Base-by-base conservation (phyloP, 2,888 invertebrate genomes). In the Anoncus sp. region DNA sequence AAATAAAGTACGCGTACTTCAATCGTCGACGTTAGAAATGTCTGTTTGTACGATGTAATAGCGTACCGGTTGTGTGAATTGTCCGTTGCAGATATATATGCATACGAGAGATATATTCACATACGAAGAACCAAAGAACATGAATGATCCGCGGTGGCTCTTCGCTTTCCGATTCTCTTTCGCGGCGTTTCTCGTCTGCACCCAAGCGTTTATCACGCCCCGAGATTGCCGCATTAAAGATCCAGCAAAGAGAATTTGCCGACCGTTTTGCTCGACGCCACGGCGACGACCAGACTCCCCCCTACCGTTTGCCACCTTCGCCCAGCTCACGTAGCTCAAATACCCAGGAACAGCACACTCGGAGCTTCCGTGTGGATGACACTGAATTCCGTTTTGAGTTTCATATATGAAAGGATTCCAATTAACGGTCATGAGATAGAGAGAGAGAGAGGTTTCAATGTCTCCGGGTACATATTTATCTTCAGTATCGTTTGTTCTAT, bases 191-290 rank as follows among this genome's bases (percentile, higher is more conserved):
- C 85, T 86, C 86, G 88, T 88, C 89, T 88, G 88, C 84, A 69
- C 82, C n/a, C 84, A 84, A 87, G 87, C 88, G 75, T 90, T 91
- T 90, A 91, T 91, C 90, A 90, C 91, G 88, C 91, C 89, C 89
- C 85, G 82, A 89, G 90, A 90, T 91, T 90, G 90, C 87, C 85
- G 85, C 90, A 91, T 91, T 90, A 90, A 91, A 89, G 89, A 89
- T 90, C 89, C 89, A 90, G 88, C 88, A 91, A 90, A 90, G 90
- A 84, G 90, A 89, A 89, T 89, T 83, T 84, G 71, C 75, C 75
- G 74, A 79, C 76, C 62, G 77, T 63, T n/a, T n/a, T 38, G 24
- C 53, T 57, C 55, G 66, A 35, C 57, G 40, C 65, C 47, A 60
- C 59, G 24, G 38, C 47, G 51, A 47, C 45, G 63, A 70, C n/a